phyloP scores from a whole-genome alignment of 2,888 invertebrate species.

The Timandra comae region DNA sequence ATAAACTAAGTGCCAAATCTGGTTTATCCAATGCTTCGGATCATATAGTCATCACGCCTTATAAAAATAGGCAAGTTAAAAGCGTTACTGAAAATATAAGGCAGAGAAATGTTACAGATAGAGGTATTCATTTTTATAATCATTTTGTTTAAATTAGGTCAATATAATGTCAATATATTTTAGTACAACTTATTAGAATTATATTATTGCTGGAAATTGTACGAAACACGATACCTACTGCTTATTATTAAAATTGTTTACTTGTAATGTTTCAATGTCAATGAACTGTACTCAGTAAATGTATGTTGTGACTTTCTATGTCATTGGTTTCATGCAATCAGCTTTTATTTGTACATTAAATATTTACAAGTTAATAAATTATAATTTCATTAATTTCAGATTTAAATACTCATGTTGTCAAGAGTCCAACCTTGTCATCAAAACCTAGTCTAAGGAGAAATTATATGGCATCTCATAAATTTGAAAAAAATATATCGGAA shows the following conservation, averaged over 20 bases:
- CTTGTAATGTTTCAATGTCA: no score
- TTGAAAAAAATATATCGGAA: conserved; percentile 33
- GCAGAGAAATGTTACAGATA: conserved; percentile 29
- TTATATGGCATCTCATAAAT: conserved; percentile 31
- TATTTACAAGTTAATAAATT: no score
- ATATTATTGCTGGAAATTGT: no score
- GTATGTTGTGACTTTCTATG: no score
- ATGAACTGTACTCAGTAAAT: no score
- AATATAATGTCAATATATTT: neutral
- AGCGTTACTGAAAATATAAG: conserved; percentile 24
- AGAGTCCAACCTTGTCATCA: no score
- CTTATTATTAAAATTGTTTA: no score
- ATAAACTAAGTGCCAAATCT: conserved; percentile 37
- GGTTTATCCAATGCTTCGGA: conserved; percentile 24
- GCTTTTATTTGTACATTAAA: no score
- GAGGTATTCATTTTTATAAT: conserved; percentile 34
- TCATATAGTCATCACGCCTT: conserved; percentile 26
- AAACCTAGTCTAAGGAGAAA: conserved; percentile 46
- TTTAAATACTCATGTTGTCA: no score
- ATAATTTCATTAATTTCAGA: conserved; percentile 30
- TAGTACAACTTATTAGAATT: no score
- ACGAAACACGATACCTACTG: no score
- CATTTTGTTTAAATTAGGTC: neutral
- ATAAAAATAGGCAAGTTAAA: conserved; percentile 29
- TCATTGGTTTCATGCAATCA: no score